Evolutionary conservation across 2,888 invertebrate genomes (phyloP).

Genomic region (Acleris emargana): DNA sequence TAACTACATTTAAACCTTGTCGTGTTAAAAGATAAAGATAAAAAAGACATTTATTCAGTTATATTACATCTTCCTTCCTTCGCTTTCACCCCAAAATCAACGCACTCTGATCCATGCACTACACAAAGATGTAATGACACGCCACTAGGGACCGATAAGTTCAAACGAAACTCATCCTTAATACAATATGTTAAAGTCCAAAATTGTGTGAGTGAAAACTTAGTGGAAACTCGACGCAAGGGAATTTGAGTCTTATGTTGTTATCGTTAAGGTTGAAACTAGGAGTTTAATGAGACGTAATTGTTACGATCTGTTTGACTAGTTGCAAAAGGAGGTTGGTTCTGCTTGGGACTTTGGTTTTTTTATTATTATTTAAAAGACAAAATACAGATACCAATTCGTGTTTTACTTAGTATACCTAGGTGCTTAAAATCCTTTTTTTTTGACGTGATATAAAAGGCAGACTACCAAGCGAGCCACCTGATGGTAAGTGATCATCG

Average conservation of each 20-base stretch:
- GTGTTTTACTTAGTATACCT: too few relatives aligned
- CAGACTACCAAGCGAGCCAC: too few relatives aligned
- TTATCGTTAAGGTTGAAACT: background rate
- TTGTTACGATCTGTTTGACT: slow-evolving; percentile 9
- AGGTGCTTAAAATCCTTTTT: too few relatives aligned
- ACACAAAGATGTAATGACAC: slow-evolving; percentile 3
- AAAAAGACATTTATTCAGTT: too few relatives aligned
- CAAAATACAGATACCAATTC: too few relatives aligned
- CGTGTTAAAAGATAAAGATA: too few relatives aligned
- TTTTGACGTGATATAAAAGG: too few relatives aligned
- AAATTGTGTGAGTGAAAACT: background rate
- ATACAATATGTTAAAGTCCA: background rate
- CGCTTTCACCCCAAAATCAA: slow-evolving; percentile 14
- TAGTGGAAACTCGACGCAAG: background rate
- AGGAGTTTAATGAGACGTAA: background rate
- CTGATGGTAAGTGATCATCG: too few relatives aligned
- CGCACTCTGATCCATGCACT: slow-evolving; percentile 7
- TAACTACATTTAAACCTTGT: too few relatives aligned
- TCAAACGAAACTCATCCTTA: slow-evolving; percentile 11
- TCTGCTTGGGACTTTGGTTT: slow-evolving; percentile 1
- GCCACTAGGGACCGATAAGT: slow-evolving; percentile 4
- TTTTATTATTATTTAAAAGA: too few relatives aligned
- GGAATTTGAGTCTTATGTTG: background rate
- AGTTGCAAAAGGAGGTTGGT: slow-evolving; percentile 20
- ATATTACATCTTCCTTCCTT: background rate